These are phyloP conservation scores for Enteromius treurensis DNA, from an alignment of 2,797 vertebrate genomes.

Conservation along the genomic window DNA sequence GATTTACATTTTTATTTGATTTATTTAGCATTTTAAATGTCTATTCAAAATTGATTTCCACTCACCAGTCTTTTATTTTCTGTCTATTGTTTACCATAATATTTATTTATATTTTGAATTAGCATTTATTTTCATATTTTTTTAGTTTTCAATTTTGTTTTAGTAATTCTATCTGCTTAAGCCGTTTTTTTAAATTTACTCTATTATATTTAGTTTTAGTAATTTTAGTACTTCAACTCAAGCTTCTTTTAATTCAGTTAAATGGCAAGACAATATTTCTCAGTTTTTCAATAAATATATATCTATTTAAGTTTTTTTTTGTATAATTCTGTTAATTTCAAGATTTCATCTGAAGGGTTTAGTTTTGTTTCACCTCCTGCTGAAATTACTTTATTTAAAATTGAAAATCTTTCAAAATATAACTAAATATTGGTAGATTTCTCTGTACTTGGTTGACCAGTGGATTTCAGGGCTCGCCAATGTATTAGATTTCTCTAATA, in stretches of 20 bases:
- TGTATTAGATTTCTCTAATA: no score
- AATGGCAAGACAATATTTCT: background rate
- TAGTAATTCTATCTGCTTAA: background rate
- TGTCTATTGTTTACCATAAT: background rate
- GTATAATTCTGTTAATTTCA: background rate
- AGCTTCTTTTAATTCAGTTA: background rate
- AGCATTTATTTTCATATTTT: background rate
- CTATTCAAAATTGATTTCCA: background rate
- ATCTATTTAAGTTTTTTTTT: background rate
- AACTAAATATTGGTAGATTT: background rate
- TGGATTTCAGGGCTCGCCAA: no score
- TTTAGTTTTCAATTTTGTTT: background rate
- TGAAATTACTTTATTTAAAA: background rate
- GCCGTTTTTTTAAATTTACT: background rate
- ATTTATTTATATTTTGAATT: background rate
- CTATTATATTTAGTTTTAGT: background rate
- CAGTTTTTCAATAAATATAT: no score
- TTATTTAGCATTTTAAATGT: background rate
- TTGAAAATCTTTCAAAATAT: background rate
- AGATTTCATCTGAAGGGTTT: no score
- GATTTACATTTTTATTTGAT: background rate
- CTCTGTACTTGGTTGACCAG: no score
- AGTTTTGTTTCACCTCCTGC: background rate
- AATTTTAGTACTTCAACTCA: background rate
- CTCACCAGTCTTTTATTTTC: background rate